Conservation (phyloP, 2,113 vertebrate genomes). For the Brienomyrus brachyistius region DNA sequence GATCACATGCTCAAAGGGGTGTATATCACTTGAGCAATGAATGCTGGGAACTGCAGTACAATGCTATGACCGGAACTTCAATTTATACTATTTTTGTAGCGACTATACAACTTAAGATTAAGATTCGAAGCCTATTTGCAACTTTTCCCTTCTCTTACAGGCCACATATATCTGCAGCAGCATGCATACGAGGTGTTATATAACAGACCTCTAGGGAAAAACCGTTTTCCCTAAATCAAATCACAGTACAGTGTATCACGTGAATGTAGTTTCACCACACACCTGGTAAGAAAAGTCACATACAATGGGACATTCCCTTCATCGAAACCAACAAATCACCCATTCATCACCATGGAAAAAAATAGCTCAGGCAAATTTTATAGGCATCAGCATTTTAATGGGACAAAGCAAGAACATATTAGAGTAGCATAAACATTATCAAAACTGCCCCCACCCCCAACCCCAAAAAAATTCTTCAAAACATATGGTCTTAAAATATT, state of each 20-base stretch:
- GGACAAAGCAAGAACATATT: constrained; percentile 57
- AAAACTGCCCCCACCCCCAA: constrained; percentile 16
- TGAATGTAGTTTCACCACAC: not conserved
- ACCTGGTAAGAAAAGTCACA: not conserved
- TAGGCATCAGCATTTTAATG: constrained; percentile 60
- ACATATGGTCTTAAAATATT: constrained; percentile 47
- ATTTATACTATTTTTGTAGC: not conserved
- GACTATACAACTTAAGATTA: not conserved
- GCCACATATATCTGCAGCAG: not conserved
- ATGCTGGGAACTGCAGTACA: constrained; percentile 44
- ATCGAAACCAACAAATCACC: not conserved
- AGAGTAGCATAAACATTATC: constrained; percentile 52
- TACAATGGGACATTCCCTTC: no score
- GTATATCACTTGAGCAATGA: not conserved
- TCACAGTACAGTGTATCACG: not conserved
- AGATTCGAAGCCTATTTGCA: not conserved
- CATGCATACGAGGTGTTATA: not conserved
- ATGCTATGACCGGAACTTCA: not conserved
- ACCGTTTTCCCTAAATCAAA: not conserved
- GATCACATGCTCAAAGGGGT: constrained; percentile 33
- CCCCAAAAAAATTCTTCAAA: constrained; percentile 25
- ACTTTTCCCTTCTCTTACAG: not conserved
- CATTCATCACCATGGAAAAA: not conserved
- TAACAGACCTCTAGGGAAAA: not conserved
- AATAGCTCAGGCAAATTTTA: constrained; percentile 18